Percentiles rank a stretch among this genome's conserved stretches.
Conservation (phyloP, 2,113 vertebrate species). For the Hymenochirus boettgeri region DNA sequence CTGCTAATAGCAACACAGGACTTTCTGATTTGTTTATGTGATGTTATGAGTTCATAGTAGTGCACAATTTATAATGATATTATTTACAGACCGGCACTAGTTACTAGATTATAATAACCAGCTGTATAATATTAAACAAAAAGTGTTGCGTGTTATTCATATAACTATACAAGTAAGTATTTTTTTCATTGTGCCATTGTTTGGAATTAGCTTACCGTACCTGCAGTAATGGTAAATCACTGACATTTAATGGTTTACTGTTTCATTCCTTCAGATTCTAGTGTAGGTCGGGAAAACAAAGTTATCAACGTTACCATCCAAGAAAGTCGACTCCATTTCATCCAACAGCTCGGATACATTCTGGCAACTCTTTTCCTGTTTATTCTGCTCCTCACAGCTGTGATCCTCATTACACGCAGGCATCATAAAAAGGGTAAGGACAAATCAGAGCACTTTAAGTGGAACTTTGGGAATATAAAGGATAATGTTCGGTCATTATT, state of each 20-base stretch:
- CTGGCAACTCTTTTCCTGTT: conserved; percentile 83
- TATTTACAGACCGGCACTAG: too few relatives aligned
- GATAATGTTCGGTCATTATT: not conserved
- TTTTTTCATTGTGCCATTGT: too few relatives aligned
- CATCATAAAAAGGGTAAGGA: conserved; percentile 74
- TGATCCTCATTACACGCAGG: conserved; percentile 69
- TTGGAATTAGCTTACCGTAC: too few relatives aligned
- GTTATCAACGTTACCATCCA: conserved; percentile 89
- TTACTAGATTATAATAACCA: too few relatives aligned
- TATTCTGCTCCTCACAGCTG: conserved; percentile 68
- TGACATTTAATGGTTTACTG: not conserved
- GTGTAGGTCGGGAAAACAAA: conserved; percentile 59
- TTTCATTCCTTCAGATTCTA: conserved; percentile 60
- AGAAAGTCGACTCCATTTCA: conserved; percentile 74
- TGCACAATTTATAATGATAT: too few relatives aligned
- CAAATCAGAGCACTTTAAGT: conserved; percentile 7
- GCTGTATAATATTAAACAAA: too few relatives aligned
- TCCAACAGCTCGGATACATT: conserved; percentile 89
- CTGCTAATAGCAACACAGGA: too few relatives aligned
- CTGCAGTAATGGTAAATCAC: too few relatives aligned
- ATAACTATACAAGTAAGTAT: too few relatives aligned
- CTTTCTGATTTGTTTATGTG: too few relatives aligned
- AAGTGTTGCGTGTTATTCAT: too few relatives aligned
- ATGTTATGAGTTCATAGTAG: too few relatives aligned
- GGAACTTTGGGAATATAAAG: not conserved